Base-by-base conservation (phyloP, 2,888 invertebrate genomes). In the Linnaemya tessellans region DNA sequence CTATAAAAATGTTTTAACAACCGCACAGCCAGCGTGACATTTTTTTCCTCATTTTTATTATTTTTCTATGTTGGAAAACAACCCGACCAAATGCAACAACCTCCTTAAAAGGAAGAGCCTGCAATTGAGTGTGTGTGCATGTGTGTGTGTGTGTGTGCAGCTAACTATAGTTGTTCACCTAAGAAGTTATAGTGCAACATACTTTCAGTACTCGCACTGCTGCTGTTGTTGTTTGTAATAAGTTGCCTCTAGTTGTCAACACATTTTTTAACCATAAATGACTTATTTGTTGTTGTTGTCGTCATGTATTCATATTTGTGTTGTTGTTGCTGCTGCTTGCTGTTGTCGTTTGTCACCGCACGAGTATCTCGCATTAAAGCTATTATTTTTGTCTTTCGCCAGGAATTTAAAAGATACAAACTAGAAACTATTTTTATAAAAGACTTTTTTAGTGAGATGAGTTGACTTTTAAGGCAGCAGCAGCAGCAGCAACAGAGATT, bases 191-290 rank as follows among this genome's bases (percentile, higher is more conserved):
- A 68, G 64, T 79, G 22, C 11, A 35, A 35, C 20, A 22, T 41
- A 35, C 35, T 65, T 15, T 7, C 20, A 65, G 43, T 73, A 80
- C 58, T 46, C 3, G 30, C 54, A 58, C 58, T 58, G 5, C 10
- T 54, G 46, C 58, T 49, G n/a, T n/a, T 20, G 78, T 62, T 64
- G 70, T 56, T 54, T 56, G 64, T 75, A 78, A 78, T 77, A 77
- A 83, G 71, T 73, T 82, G 85, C 74, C 60, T 82, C 46, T 70
- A 85, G 70, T 82, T 85, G 85, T 85, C 85, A 85, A 82, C 85
- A 85, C 85, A 82, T 85, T 80, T 82, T 82, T 77, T 65, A 82
- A 79, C 82, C 82, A 82, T 82, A 85, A 85, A 80, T 80, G 82
- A 71, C 51, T 64, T 46, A 71, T 43, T 67, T 71, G 77, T 68